These are phyloP conservation scores for Yasuhikotakia modesta DNA, from an alignment of 2,797 vertebrate genomes.

Conservation along the genomic window DNA sequence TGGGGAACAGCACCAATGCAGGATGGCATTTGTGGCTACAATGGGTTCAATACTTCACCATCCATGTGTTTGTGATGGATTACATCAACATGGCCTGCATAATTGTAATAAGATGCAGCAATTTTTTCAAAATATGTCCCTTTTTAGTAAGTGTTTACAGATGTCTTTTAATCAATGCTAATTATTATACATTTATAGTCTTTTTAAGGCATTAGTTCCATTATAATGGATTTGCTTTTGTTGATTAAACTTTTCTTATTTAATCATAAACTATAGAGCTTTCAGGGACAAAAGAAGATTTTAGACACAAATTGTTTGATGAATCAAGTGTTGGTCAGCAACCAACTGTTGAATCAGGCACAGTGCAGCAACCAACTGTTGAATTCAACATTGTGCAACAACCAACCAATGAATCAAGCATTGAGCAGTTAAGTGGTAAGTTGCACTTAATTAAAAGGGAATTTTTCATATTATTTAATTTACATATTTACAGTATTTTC, in stretches of 20 bases:
- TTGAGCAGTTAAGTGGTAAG: conserved; percentile 30
- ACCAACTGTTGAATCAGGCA: not conserved
- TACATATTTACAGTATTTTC: not conserved
- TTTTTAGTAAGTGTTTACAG: conserved; percentile 77
- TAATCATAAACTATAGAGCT: conserved; percentile 22
- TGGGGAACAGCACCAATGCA: conserved; percentile 78
- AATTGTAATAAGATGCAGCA: conserved; percentile 79
- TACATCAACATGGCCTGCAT: conserved; percentile 62
- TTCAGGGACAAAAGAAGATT: conserved; percentile 4
- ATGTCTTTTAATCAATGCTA: not conserved
- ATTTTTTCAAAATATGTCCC: conserved; percentile 82
- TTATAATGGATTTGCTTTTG: not conserved
- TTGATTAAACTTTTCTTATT: not conserved
- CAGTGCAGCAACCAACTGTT: not conserved
- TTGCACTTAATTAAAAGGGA: not conserved
- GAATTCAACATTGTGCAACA: not conserved
- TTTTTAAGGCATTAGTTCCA: not conserved
- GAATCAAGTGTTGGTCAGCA: not conserved
- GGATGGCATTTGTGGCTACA: conserved; percentile 77
- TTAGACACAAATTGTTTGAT: conserved; percentile 1
- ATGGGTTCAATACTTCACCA: conserved; percentile 81
- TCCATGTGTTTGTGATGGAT: conserved; percentile 79
- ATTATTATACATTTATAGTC: not conserved
- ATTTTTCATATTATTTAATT: too few species aligned
- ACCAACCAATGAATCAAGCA: not conserved